These are phyloP conservation scores for Phalanger gymnotis DNA, from an alignment of 2,797 vertebrate genomes.

Conservation along the genomic window DNA sequence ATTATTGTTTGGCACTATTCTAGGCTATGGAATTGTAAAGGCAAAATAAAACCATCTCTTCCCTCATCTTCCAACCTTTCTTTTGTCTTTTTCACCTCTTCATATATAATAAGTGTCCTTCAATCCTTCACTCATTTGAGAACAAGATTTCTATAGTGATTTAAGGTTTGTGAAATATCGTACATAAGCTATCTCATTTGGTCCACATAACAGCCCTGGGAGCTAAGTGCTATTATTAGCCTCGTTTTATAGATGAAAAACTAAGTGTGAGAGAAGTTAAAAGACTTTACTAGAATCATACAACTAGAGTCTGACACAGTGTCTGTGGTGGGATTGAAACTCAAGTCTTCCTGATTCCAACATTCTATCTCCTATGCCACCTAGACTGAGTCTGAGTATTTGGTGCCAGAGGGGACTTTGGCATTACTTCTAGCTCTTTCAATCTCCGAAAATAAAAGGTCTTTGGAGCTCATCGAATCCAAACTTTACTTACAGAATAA, in stretches of 20 bases:
- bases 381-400: not conserved
- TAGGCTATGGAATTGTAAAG: not conserved
- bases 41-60: not conserved
- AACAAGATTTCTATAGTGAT: not conserved
- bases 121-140: not conserved
- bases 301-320: not conserved
- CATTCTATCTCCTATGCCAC: not conserved
- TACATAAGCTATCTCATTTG: not conserved
- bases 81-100: not conserved
- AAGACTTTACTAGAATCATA: not conserved
- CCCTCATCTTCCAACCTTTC: not conserved
- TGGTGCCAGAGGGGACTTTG: not conserved
- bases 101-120: not conserved
- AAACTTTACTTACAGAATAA: not conserved
- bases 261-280: not conserved
- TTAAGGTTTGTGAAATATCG: not conserved
- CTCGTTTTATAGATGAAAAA: not conserved
- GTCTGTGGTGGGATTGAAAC: not conserved
- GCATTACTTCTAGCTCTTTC: not conserved
- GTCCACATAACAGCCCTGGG: not conserved
- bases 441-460: not conserved
- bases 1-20: not conserved
- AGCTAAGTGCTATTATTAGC: not conserved
- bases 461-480: not conserved
- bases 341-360: not conserved